phyloP scores from a whole-genome alignment of 2,888 invertebrate species.

The Ditula angustiorana region DNA sequence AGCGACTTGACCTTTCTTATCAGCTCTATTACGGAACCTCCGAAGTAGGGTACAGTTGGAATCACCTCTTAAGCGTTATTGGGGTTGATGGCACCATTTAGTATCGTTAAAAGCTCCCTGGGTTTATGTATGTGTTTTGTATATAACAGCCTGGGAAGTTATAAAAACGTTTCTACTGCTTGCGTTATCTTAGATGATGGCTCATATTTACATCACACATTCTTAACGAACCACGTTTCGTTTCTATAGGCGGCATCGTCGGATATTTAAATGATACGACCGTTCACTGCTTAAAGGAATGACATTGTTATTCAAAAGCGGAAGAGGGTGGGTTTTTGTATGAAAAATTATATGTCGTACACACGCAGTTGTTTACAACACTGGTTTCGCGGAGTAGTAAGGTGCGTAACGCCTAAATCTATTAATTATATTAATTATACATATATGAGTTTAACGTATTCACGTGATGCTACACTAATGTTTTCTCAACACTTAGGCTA shows the following conservation, averaged over 20 bases:
- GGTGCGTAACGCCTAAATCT: background rate
- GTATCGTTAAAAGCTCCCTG: slow-evolving; percentile 4
- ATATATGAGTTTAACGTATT: background rate
- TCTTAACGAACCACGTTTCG: too few species aligned
- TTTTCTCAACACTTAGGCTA: slow-evolving; percentile 1
- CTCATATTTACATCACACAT: too few species aligned
- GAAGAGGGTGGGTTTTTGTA: too few species aligned
- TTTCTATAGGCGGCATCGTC: too few species aligned
- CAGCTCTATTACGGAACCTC: slow-evolving; percentile 40
- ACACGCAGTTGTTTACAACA: too few species aligned
- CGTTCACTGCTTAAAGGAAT: too few species aligned
- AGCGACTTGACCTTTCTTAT: slow-evolving; percentile 56
- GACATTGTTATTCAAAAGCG: too few species aligned
- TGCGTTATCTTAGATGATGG: too few species aligned
- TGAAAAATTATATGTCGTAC: too few species aligned
- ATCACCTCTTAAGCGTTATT: slow-evolving; percentile 25
- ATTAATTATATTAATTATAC: background rate
- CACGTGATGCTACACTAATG: slow-evolving; percentile 1
- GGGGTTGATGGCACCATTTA: slow-evolving; percentile 28
- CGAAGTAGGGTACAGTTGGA: slow-evolving; percentile 31
- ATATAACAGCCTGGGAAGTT: background rate
- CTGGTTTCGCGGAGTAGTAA: too few species aligned
- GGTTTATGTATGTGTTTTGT: background rate
- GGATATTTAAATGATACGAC: too few species aligned
- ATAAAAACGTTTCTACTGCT: background rate